phyloP scores from a whole-genome alignment of 1,140 invertebrate species.

The Drosophila kurseongensis region DNA sequence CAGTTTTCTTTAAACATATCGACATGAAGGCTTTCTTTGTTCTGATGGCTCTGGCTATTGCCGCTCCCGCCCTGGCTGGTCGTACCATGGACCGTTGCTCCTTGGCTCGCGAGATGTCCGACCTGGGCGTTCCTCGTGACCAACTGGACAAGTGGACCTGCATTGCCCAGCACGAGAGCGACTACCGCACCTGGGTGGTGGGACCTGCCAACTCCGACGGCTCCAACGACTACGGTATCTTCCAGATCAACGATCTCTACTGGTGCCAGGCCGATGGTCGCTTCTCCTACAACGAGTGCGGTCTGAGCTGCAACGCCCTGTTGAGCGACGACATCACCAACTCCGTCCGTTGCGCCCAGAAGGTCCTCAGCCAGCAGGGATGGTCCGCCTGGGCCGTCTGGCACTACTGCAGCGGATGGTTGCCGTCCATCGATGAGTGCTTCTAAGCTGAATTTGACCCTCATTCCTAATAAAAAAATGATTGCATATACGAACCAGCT shows the following conservation, averaged over 20 bases:
- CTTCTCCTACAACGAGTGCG: slow-evolving; percentile 71
- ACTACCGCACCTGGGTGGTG: slow-evolving; percentile 62
- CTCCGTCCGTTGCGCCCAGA: slow-evolving; percentile 73
- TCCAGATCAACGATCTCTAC: slow-evolving; percentile 80
- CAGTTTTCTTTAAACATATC: slow-evolving; percentile 23
- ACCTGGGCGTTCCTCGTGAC: slow-evolving; percentile 67
- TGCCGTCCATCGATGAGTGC: slow-evolving; percentile 67
- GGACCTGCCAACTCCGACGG: slow-evolving; percentile 71
- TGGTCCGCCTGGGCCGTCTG: slow-evolving; percentile 75
- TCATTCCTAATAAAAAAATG: too few relatives aligned
- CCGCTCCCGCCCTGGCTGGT: slow-evolving; percentile 52
- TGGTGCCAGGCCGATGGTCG: slow-evolving; percentile 74
- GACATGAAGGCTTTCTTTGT: slow-evolving; percentile 57
- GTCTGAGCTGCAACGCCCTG: slow-evolving; percentile 61
- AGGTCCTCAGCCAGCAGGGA: slow-evolving; percentile 68
- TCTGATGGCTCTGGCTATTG: slow-evolving; percentile 42
- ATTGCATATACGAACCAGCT: too few relatives aligned
- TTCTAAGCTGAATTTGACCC: slow-evolving; percentile 31
- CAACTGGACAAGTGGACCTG: slow-evolving; percentile 67
- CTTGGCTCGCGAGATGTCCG: slow-evolving; percentile 74
- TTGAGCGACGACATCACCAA: slow-evolving; percentile 67
- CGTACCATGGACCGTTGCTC: slow-evolving; percentile 76
- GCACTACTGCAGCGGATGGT: slow-evolving; percentile 62
- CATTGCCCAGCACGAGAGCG: slow-evolving; percentile 72
- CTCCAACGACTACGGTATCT: slow-evolving; percentile 78